Evolutionary conservation across 37 sponge, comb jelly and placozoan species (phyloP).

Genomic region (Mnemiopsis leidyi): DNA sequence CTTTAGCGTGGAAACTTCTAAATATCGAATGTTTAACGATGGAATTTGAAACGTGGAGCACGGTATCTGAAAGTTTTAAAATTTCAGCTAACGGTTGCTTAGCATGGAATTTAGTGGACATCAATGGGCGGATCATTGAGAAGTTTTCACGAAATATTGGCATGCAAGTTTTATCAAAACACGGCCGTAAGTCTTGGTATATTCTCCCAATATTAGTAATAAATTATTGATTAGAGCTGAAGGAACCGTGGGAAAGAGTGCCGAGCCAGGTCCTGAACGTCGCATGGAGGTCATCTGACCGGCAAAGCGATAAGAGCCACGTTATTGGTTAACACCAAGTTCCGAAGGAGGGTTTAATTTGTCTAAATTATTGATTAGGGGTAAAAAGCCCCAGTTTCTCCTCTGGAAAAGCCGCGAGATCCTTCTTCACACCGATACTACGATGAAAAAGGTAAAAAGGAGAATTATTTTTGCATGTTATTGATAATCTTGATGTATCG

Average conservation of each 20-base stretch:
- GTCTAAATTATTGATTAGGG: too few species aligned
- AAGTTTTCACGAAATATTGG: not conserved
- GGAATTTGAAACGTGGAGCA: too few species aligned
- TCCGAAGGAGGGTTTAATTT: not conserved
- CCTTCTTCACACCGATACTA: not conserved
- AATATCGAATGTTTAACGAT: too few species aligned
- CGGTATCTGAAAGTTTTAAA: too few species aligned
- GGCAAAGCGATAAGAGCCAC: not conserved
- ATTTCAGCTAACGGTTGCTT: not conserved
- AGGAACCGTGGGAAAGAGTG: not conserved
- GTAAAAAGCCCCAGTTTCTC: too few species aligned
- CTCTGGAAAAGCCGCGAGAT: not conserved
- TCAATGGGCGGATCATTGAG: not conserved
- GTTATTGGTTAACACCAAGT: not conserved
- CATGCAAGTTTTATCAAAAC: not conserved
- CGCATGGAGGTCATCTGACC: not conserved
- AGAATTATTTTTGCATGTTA: not conserved
- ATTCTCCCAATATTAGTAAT: not conserved
- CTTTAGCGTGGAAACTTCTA: not conserved
- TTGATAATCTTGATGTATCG: not conserved
- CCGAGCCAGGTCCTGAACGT: not conserved
- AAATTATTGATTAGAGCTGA: not conserved
- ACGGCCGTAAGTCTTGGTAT: not conserved
- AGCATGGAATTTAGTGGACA: not conserved
- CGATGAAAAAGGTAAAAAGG: not conserved